Evolutionary conservation across 2,888 invertebrate species (phyloP), one percentile per base, ranked within the genome.

Genomic region (Laothoe populi): DNA sequence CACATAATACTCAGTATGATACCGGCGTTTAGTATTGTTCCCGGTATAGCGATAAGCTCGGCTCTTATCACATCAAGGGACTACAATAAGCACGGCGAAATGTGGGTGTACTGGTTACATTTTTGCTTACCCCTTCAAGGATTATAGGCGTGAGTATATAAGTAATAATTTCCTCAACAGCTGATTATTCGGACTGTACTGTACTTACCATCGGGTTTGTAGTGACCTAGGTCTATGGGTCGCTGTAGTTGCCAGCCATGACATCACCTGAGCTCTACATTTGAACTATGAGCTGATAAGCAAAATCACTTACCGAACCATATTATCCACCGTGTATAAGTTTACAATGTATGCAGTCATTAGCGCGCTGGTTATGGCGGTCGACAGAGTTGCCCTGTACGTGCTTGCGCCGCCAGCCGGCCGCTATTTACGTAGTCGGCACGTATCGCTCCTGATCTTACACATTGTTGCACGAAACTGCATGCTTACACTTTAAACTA

Each of bases 261-360:
- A 44, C 44, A 44, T 31, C 49, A 49, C 10, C 49, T 31, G 48
- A 4, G 23, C 31, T 42, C n/a, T 31, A 31, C 24, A 46, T 60
- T 16, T 48, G 42, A 64, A 61, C 49, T 45, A 61, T 16, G 16
- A 40, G 60, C 23, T 31, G 49, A 49, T 49, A 49, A 31, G 49
- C 49, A 26, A 16, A 49, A 16, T 16, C 49, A 49, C 26, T 49
- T 49, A 49, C 8, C 26, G 16, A 10, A 23, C 46, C 46, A 21
- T 57, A 57, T 40, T 40, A 35, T 21, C 40, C 53, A 45, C 53
- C 19, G 10, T 44, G 42, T 44, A 31, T 42, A n/a, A 31, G 49
- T 49, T 49, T 61, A 63, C 67, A 65, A 64, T 45, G 67, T 67
- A 61, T 58, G 49, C 62, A 45, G 45, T 61, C 42, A 64, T 67